phyloP scores from a whole-genome alignment of 2,888 invertebrate genomes.

The Boloria euphrosyne region DNA sequence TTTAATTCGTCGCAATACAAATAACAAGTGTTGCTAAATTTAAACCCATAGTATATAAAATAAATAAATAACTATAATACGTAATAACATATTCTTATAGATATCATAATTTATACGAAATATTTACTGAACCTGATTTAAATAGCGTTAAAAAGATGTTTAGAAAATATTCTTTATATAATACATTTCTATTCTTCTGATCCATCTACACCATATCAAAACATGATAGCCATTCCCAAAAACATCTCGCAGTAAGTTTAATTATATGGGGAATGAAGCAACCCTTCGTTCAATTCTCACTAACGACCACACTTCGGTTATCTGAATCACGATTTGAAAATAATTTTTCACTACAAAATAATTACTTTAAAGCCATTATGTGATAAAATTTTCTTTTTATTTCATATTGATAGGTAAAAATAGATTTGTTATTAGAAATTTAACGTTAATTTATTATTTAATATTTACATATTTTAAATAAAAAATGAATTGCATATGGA shows the following conservation, averaged over 20 bases:
- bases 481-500: not conserved
- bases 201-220: conserved; percentile 16
- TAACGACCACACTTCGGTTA: conserved; percentile 75
- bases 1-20: conserved; percentile 9
- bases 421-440: no score
- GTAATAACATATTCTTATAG: no score
- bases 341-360: conserved; percentile 63
- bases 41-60: not conserved
- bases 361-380: not conserved
- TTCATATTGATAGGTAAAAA: no score
- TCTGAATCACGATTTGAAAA: conserved; percentile 75
- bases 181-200: not conserved
- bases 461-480: not conserved
- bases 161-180: no score
- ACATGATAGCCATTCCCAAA: conserved; percentile 49
- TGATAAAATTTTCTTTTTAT: no score
- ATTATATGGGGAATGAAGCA: conserved; percentile 66
- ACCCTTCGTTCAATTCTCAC: conserved; percentile 72
- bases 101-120: no score
- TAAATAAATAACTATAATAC: not conserved
- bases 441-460: no score
- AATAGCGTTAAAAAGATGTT: no score
- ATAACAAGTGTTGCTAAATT: not conserved
- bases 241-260: conserved; percentile 61
- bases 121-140: no score